These are phyloP conservation scores for Drosophila eugracilis DNA, from an alignment of 1,140 invertebrate genomes.

Conservation along the genomic window DNA sequence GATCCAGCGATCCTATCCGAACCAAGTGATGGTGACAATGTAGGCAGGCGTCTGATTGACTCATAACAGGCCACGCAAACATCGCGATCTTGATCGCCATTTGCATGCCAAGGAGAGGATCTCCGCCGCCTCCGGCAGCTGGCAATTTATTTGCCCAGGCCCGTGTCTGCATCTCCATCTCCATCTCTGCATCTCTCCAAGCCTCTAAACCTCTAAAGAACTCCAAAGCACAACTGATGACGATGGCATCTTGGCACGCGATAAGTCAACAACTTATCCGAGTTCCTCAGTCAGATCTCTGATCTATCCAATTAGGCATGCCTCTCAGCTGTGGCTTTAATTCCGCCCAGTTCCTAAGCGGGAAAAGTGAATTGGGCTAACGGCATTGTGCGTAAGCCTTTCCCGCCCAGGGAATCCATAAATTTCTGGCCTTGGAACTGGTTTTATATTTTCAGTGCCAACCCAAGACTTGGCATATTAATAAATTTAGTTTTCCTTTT, in stretches of 20 bases:
- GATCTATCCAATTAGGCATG: slow-evolving; percentile 58
- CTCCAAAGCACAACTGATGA: slow-evolving; percentile 66
- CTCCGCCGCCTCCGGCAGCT: slow-evolving; percentile 38
- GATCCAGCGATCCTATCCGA: slow-evolving; percentile 26
- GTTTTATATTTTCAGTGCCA: slow-evolving; percentile 40
- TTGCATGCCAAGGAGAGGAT: slow-evolving; percentile 55
- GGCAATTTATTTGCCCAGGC: slow-evolving; percentile 71
- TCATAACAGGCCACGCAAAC: slow-evolving; percentile 78
- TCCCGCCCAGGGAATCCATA: slow-evolving; percentile 20
- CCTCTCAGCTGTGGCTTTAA: slow-evolving; percentile 43
- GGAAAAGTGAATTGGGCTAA: slow-evolving; percentile 58
- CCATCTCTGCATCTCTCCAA: background rate
- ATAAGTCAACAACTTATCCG: slow-evolving; percentile 57
- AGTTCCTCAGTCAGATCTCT: slow-evolving; percentile 19
- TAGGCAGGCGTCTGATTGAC: slow-evolving; percentile 77
- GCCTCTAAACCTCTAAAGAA: slow-evolving; percentile 23
- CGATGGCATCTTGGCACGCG: slow-evolving; percentile 65
- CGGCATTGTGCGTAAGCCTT: slow-evolving; percentile 68
- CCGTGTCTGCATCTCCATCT: slow-evolving; percentile 31
- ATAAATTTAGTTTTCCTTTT: slow-evolving; percentile 56
- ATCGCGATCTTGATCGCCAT: slow-evolving; percentile 72
- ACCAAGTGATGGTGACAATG: slow-evolving; percentile 77
- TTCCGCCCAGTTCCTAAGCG: slow-evolving; percentile 27
- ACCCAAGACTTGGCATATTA: slow-evolving; percentile 39
- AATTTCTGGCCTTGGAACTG: slow-evolving; percentile 52